These are phyloP conservation scores for Thereva unica DNA, from an alignment of 2,888 invertebrate genomes.

Conservation along the genomic window DNA sequence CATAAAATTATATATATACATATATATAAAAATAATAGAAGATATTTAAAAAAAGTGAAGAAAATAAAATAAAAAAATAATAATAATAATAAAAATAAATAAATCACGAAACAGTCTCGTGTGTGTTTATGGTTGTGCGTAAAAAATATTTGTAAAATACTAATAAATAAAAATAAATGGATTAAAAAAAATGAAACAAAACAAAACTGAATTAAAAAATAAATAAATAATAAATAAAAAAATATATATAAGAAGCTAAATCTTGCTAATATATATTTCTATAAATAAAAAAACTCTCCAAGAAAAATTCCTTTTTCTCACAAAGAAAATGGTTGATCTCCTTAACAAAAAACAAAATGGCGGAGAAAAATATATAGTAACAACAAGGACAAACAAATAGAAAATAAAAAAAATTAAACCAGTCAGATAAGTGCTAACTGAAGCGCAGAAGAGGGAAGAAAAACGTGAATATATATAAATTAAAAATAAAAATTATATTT, in stretches of 20 bases:
- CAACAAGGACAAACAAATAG: no score
- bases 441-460: background rate
- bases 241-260: background rate
- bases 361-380: no score
- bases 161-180: constrained; percentile 4
- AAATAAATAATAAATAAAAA: background rate
- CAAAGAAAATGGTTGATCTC: no score
- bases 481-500: constrained; percentile 16
- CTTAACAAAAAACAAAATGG: no score
- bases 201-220: constrained; percentile 5
- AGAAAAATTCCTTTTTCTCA: no score
- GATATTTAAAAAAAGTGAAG: background rate
- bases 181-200: constrained; percentile 16
- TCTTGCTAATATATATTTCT: background rate
- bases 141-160: constrained; percentile 26
- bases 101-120: constrained; percentile 29
- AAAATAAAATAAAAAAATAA: background rate
- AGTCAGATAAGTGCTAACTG: background rate
- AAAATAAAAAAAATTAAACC: background rate
- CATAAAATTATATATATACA: no score
- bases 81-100: background rate
- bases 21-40: background rate
- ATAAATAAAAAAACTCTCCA: background rate
- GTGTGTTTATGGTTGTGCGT: constrained; percentile 35
- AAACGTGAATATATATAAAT: constrained; percentile 1